These are phyloP conservation scores for Aplodontia rufa DNA, from an alignment of 2,113 vertebrate species.

Conservation along the genomic window DNA sequence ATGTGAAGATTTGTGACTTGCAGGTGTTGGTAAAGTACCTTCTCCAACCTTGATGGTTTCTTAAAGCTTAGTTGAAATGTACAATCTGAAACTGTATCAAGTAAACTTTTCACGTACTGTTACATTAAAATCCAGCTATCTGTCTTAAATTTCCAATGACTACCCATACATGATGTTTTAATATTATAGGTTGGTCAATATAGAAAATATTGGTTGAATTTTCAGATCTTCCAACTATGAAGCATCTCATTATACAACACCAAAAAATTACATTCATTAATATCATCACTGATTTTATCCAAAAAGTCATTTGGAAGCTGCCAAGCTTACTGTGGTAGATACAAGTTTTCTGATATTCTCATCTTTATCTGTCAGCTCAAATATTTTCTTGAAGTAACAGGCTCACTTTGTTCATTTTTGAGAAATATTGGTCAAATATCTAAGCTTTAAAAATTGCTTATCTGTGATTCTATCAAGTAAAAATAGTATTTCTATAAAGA, in stretches of 20 bases:
- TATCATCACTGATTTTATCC: not conserved
- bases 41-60: not conserved
- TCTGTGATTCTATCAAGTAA: not conserved
- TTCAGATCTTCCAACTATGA: not conserved
- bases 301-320: not conserved
- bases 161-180: not conserved
- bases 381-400: not conserved
- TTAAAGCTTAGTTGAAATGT: not conserved
- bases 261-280: not conserved
- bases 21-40: not conserved
- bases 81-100: not conserved
- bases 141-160: not conserved
- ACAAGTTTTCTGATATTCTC: not conserved
- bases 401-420: not conserved
- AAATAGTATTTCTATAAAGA: not conserved
- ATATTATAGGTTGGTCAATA: not conserved
- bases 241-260: not conserved
- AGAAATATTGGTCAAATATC: not conserved
- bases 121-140: not conserved
- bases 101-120: not conserved
- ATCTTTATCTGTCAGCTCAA: not conserved
- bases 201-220: not conserved
- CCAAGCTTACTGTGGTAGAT: not conserved
- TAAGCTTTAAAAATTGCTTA: not conserved
- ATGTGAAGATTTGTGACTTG: not conserved